Conservation (phyloP, 2,113 vertebrate species). For the Madoqua kirkii region DNA sequence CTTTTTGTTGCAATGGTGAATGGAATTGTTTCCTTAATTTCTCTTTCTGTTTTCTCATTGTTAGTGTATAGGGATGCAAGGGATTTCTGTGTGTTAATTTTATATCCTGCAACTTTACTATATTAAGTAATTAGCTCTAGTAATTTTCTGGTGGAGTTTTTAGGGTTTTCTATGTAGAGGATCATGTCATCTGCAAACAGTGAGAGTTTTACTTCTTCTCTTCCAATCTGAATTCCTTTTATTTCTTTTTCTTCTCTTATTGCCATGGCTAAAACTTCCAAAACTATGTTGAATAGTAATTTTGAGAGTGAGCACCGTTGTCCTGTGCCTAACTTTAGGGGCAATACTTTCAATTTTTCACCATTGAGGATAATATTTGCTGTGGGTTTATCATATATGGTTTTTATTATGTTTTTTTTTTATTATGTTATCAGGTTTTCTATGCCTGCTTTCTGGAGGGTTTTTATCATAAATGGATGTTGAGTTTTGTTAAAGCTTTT, state of each 20-base stretch:
- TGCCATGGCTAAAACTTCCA: background rate
- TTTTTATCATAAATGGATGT: background rate
- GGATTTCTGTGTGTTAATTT: background rate
- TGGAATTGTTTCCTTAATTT: background rate
- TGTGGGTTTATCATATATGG: background rate
- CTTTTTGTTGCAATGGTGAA: background rate
- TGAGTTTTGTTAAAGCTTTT: background rate
- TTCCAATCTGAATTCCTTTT: background rate
- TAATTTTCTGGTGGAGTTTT: background rate
- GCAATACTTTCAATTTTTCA: background rate
- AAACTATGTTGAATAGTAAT: background rate
- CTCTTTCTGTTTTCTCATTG: background rate
- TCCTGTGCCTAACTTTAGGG: background rate
- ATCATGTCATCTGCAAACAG: background rate
- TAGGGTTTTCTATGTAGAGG: background rate
- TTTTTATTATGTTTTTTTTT: background rate
- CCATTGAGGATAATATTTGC: background rate
- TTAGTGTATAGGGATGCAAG: background rate
- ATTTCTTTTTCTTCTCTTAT: background rate
- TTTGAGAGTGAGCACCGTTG: background rate
- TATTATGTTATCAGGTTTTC: background rate
- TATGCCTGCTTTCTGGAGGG: background rate
- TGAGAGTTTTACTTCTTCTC: background rate
- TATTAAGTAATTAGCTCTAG: background rate
- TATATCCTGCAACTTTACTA: background rate